Percentiles rank a stretch among this genome's conserved stretches.
Evolutionary conservation across 2,888 invertebrate genomes (phyloP).

Genomic region (Drosophila subsilvestris): DNA sequence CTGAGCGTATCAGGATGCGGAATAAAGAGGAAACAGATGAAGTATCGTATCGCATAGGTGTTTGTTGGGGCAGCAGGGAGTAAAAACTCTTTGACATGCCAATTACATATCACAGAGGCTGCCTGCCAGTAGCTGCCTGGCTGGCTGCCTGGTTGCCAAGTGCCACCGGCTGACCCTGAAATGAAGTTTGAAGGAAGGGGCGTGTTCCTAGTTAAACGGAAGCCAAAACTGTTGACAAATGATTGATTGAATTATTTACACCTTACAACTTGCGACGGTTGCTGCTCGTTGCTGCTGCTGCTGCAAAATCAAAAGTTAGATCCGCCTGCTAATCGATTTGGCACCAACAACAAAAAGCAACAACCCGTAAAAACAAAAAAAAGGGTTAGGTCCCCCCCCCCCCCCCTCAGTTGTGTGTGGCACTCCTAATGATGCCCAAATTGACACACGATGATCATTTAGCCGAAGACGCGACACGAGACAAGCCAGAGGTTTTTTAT

Average conservation of each 20-base stretch:
- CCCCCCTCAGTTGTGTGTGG: background rate
- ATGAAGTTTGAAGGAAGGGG: conserved; percentile 3
- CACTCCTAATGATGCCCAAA: conserved; percentile 79
- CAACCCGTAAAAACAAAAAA: conserved; percentile 62
- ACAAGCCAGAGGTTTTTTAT: conserved; percentile 40
- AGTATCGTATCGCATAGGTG: background rate
- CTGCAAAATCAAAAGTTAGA: conserved; percentile 73
- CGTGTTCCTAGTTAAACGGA: conserved; percentile 61
- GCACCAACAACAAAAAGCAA: conserved; percentile 49
- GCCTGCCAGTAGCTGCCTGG: conserved; percentile 4
- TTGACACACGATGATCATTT: conserved; percentile 77
- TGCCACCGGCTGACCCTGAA: conserved; percentile 64
- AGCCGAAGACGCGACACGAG: conserved; percentile 71
- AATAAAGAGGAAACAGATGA: conserved; percentile 13
- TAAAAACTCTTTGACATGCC: conserved; percentile 45
- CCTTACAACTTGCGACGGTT: conserved; percentile 65
- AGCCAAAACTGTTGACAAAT: conserved; percentile 78
- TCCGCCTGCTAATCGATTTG: conserved; percentile 80
- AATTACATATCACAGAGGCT: conserved; percentile 40
- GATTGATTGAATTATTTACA: conserved; percentile 80
- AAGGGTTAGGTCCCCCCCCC: conserved; percentile 60
- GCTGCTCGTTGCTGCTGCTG: conserved; percentile 16
- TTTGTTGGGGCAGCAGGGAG: conserved; percentile 1
- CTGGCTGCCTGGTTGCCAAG: conserved; percentile 7
- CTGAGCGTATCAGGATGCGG: conserved; percentile 52